These are phyloP conservation scores for Dolichomitus sp. DNA, from an alignment of 2,888 invertebrate species.

Conservation along the genomic window DNA sequence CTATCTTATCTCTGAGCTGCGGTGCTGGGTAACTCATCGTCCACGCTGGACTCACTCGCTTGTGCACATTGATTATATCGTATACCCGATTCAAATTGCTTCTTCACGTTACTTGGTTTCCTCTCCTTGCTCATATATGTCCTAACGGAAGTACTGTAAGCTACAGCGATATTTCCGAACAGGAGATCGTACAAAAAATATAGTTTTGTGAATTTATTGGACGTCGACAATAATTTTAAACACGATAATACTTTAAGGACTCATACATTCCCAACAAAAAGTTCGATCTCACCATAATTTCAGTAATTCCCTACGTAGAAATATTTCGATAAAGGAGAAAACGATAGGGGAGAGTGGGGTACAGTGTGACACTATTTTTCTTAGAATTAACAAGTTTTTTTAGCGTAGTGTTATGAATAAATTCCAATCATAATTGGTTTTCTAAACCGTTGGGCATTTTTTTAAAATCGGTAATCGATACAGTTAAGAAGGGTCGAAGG, in stretches of 20 bases:
- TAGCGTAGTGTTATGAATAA: too few relatives aligned
- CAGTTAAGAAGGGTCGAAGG: too few relatives aligned
- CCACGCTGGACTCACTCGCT: slow-evolving; percentile 6
- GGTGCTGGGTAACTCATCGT: slow-evolving; percentile 29
- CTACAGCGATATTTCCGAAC: background rate
- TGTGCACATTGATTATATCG: slow-evolving; percentile 43
- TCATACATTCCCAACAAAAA: too few relatives aligned
- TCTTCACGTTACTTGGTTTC: slow-evolving; percentile 6
- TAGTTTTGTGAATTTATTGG: background rate
- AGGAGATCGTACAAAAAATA: background rate
- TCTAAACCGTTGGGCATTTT: too few relatives aligned
- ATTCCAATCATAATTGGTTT: too few relatives aligned
- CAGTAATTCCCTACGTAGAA: too few relatives aligned
- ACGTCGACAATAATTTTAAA: background rate
- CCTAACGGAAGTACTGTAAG: background rate
- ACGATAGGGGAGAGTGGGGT: too few relatives aligned
- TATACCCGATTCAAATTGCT: slow-evolving; percentile 32
- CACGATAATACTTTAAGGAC: background rate
- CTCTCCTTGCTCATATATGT: background rate
- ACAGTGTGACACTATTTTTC: too few relatives aligned
- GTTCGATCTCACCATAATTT: too few relatives aligned
- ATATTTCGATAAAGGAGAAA: too few relatives aligned
- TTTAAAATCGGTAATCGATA: too few relatives aligned
- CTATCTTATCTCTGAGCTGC: slow-evolving; percentile 75
- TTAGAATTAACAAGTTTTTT: too few relatives aligned